Conservation (phyloP, 1,140 invertebrate species). For the Drosophila kurseongensis region DNA sequence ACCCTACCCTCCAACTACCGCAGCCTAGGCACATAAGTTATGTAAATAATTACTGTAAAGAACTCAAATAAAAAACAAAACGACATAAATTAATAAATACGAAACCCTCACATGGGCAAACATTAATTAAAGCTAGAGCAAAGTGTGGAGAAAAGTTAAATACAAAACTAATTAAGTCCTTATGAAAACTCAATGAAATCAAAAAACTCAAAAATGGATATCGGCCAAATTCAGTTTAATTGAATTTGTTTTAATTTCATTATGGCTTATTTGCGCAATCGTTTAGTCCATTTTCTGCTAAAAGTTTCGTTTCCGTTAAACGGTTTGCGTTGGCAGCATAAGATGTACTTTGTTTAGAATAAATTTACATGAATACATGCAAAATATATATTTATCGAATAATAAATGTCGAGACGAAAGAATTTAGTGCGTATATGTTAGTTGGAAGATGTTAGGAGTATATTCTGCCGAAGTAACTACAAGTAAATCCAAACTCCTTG, state of each 20-base stretch:
- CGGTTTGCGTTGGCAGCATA: conserved; percentile 38
- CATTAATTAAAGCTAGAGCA: conserved; percentile 65
- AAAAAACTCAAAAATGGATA: conserved; percentile 37
- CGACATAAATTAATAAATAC: conserved; percentile 44
- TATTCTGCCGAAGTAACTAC: conserved; percentile 23
- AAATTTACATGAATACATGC: conserved; percentile 46
- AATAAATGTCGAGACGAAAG: conserved; percentile 40
- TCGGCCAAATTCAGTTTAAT: conserved; percentile 60
- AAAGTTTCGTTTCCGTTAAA: conserved; percentile 44
- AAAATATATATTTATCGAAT: conserved; percentile 47
- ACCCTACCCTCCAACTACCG: conserved; percentile 75
- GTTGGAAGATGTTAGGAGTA: conserved; percentile 47
- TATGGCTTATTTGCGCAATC: conserved; percentile 61
- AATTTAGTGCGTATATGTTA: conserved; percentile 66
- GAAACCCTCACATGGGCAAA: conserved; percentile 57
- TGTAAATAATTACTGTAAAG: conserved; percentile 81
- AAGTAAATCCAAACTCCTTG: conserved; percentile 34
- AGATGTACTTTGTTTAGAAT: conserved; percentile 59
- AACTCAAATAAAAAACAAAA: conserved; percentile 15
- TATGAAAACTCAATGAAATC: conserved; percentile 49
- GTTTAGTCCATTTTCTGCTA: conserved; percentile 26
- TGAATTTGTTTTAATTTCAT: conserved; percentile 61
- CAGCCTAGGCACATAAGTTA: conserved; percentile 74
- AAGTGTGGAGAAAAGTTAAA: conserved; percentile 32
- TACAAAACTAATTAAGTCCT: conserved; percentile 56